Percentiles rank a stretch among this genome's conserved stretches.
Evolutionary conservation across 2,797 vertebrate species (phyloP).

Genomic region (Caiman crocodilus): DNA sequence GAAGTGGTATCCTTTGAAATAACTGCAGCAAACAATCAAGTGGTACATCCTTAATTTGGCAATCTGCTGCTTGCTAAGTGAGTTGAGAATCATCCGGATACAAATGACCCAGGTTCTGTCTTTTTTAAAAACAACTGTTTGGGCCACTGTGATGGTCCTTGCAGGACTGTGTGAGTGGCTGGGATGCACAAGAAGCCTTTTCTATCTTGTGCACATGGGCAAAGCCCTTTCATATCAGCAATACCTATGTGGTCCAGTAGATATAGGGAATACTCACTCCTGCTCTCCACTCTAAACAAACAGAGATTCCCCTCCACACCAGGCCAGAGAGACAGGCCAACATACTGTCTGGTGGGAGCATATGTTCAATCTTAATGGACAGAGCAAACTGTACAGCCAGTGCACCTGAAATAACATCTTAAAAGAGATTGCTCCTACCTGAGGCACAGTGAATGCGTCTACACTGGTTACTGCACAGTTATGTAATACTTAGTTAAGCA

Average conservation of each 20-base stretch:
- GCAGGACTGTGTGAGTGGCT: neutral
- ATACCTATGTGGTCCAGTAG: conserved; percentile 73
- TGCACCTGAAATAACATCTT: neutral
- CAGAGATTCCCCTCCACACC: conserved; percentile 41
- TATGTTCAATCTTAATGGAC: conserved; percentile 59
- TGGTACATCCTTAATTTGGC: no score
- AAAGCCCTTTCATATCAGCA: conserved; percentile 63
- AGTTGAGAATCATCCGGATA: no score
- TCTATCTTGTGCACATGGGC: conserved; percentile 57
- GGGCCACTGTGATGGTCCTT: neutral
- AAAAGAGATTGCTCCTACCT: conserved; percentile 49
- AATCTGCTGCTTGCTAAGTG: no score
- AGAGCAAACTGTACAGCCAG: neutral
- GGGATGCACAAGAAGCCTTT: conserved; percentile 59
- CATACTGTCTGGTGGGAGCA: conserved; percentile 29
- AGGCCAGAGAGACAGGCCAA: neutral
- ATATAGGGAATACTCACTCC: conserved; percentile 67
- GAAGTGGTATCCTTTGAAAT: no score
- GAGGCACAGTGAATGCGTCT: conserved; percentile 25
- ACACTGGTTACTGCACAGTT: no score
- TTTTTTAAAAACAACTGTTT: neutral
- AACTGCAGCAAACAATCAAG: no score
- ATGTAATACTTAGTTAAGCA: no score
- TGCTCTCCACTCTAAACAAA: conserved; percentile 56
- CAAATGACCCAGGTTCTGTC: no score